Percentiles rank a stretch among this genome's conserved stretches.
Conservation (phyloP, 2,113 vertebrate genomes). For the Emydura subglobosa region DNA sequence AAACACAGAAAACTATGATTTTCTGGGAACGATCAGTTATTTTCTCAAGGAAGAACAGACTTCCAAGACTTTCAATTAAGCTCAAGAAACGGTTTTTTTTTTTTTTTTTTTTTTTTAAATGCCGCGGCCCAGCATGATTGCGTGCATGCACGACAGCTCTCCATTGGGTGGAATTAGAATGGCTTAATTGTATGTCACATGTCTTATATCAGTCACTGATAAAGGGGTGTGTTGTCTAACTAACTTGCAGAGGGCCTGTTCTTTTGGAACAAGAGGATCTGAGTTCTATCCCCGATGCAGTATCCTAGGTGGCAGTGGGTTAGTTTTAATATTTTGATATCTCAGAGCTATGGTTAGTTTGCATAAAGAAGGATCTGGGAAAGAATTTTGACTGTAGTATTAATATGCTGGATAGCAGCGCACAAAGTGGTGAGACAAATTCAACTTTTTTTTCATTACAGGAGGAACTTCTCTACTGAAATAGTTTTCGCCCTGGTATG, state of each 20-base stretch:
- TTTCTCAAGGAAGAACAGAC: constrained; percentile 66
- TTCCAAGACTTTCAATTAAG: constrained; percentile 76
- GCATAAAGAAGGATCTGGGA: not conserved
- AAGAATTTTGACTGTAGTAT: not conserved
- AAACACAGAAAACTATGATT: constrained; percentile 77
- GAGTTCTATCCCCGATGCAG: not conserved
- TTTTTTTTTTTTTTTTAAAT: too few relatives aligned
- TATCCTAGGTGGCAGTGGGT: not conserved
- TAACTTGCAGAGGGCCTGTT: not conserved
- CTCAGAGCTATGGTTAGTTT: not conserved
- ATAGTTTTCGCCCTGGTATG: not conserved
- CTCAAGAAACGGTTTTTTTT: constrained; percentile 63
- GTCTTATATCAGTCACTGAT: not conserved
- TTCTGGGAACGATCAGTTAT: constrained; percentile 78
- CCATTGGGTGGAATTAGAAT: fast-evolving
- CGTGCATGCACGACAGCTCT: fast-evolving
- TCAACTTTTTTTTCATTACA: fast-evolving
- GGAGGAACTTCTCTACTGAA: not conserved
- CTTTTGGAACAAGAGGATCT: not conserved
- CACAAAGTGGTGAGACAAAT: not conserved
- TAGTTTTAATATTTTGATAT: not conserved
- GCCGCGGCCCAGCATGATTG: fast-evolving
- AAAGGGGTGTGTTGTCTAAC: not conserved
- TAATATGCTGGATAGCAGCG: not conserved
- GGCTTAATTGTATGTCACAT: fast-evolving